These are phyloP conservation scores for Meandrina meandrites DNA, from an alignment of 92 coral and sea anemone genomes.

Conservation along the genomic window DNA sequence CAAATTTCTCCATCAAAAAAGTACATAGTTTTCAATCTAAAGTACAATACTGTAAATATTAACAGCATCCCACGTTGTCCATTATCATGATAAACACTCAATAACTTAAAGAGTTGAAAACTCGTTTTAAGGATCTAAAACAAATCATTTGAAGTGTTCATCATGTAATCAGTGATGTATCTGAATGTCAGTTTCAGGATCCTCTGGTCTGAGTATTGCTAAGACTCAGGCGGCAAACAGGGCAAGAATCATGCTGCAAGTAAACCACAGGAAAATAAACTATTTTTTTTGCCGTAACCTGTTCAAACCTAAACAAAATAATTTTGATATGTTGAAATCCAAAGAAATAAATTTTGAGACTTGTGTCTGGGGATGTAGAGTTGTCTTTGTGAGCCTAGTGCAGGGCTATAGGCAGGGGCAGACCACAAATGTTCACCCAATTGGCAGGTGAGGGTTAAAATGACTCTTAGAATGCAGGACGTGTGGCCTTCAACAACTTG, in stretches of 20 bases:
- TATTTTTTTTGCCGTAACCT: background rate
- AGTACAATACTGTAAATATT: constrained; percentile 18
- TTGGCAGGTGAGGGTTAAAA: no score
- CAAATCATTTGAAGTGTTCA: background rate
- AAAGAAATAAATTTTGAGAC: no score
- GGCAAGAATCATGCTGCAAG: constrained; percentile 95
- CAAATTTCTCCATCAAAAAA: background rate
- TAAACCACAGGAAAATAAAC: background rate
- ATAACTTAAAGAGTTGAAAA: constrained; percentile 26
- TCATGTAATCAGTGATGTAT: background rate
- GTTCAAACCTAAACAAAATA: no score
- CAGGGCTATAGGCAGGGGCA: no score
- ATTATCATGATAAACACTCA: background rate
- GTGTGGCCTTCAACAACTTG: no score
- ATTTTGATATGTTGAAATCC: no score
- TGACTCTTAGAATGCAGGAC: no score
- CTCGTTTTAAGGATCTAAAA: background rate
- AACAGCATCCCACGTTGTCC: constrained; percentile 15
- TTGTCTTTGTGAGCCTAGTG: no score
- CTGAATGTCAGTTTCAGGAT: background rate
- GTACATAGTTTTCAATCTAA: constrained; percentile 1
- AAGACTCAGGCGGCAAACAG: constrained; percentile 90
- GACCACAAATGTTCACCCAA: no score
- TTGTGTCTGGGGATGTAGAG: no score
- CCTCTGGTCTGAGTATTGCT: constrained; percentile 74